phyloP scores from a whole-genome alignment of 2,888 invertebrate species.

The Andricus curvator region DNA sequence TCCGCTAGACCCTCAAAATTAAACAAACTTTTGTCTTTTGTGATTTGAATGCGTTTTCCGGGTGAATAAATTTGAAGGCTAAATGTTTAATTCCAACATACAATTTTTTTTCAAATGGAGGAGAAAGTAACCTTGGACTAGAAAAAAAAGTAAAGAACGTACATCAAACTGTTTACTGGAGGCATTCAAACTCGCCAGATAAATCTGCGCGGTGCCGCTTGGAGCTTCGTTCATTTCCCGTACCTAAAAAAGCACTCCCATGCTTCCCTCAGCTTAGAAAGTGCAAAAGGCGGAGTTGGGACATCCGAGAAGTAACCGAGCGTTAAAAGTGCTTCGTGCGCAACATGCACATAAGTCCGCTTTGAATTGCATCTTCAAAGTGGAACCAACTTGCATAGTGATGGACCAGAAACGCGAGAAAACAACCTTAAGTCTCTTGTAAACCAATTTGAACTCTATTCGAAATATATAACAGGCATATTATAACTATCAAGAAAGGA shows the following conservation, averaged over 20 bases:
- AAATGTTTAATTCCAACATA: background rate
- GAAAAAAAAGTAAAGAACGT: background rate
- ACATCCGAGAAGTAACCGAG: conserved; percentile 49
- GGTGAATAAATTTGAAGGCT: background rate
- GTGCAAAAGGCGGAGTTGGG: background rate
- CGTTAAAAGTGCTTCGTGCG: conserved; percentile 49
- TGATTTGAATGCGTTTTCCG: no score
- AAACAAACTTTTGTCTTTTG: no score
- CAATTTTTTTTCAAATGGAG: background rate
- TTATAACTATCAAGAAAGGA: background rate
- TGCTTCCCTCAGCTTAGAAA: conserved; percentile 5
- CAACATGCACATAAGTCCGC: conserved; percentile 35
- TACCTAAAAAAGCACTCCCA: background rate
- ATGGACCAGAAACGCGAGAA: background rate
- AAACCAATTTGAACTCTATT: background rate
- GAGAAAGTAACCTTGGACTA: conserved; percentile 12
- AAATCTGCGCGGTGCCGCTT: conserved; percentile 44
- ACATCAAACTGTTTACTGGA: conserved; percentile 13
- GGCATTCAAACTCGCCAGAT: conserved; percentile 36
- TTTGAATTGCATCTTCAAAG: background rate
- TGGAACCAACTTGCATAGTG: background rate
- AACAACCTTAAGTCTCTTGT: background rate
- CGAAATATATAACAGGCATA: background rate
- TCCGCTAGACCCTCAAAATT: no score
- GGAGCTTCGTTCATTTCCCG: conserved; percentile 10